phyloP scores from a whole-genome alignment of 2,797 vertebrate genomes.

The Schizothorax lantsangensis region DNA sequence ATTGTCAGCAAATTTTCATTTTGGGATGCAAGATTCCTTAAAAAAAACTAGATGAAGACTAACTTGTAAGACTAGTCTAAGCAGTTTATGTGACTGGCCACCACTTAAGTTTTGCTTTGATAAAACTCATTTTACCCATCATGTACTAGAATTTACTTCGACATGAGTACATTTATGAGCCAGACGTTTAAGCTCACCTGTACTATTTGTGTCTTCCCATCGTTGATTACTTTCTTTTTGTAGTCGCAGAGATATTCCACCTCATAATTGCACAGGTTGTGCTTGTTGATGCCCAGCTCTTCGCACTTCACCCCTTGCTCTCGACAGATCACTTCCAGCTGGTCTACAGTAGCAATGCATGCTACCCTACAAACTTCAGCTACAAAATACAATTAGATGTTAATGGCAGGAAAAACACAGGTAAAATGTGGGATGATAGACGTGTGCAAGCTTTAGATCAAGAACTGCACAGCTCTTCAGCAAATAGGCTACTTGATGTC shows the following conservation, averaged over 20 bases:
- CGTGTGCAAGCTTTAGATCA: neutral
- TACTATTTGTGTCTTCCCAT: conserved; percentile 44
- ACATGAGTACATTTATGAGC: neutral
- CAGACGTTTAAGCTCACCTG: conserved; percentile 50
- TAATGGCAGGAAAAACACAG: neutral
- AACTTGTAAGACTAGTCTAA: neutral
- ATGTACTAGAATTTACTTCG: neutral
- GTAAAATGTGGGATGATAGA: neutral
- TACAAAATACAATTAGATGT: conserved; percentile 18
- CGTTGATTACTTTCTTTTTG: conserved; percentile 63
- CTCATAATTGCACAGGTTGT: conserved; percentile 80
- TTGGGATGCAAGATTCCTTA: no score
- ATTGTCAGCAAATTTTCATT: no score
- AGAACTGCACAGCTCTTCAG: neutral
- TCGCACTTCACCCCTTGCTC: conserved; percentile 74
- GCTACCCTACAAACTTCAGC: conserved; percentile 70
- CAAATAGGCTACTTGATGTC: neutral
- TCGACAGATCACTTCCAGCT: conserved; percentile 77
- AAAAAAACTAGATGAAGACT: no score
- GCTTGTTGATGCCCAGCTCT: conserved; percentile 75
- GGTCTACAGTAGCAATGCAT: conserved; percentile 73
- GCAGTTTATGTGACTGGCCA: neutral
- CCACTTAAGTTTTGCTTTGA: neutral
- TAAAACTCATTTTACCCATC: neutral
- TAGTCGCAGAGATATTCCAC: conserved; percentile 84